phyloP scores from a whole-genome alignment of 1,140 invertebrate genomes.

The Drosophila seguyi region DNA sequence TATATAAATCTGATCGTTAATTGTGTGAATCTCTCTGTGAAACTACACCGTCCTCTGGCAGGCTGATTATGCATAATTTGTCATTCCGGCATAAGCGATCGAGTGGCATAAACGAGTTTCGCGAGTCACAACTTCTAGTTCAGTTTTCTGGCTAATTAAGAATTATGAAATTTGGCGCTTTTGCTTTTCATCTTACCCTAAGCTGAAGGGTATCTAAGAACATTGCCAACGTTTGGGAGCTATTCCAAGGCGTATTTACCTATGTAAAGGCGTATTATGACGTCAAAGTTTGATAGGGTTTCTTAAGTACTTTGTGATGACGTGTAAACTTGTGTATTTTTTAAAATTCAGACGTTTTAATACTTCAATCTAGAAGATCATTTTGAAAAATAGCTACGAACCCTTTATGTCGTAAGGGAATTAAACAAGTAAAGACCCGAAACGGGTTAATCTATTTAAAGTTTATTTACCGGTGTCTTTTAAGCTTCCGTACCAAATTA shows the following conservation, averaged over 20 bases:
- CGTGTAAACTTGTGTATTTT: not conserved
- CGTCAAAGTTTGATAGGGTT: not conserved
- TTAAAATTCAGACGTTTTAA: no score
- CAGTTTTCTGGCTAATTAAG: conserved; percentile 49
- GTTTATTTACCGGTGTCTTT: not conserved
- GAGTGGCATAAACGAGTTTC: conserved; percentile 55
- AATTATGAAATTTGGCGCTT: conserved; percentile 62
- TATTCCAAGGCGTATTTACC: not conserved
- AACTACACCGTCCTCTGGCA: conserved; percentile 44
- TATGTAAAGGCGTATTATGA: not conserved
- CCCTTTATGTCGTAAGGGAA: not conserved
- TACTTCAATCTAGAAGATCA: no score
- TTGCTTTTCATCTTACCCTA: conserved; percentile 43
- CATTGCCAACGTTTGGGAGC: not conserved
- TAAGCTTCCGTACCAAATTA: conserved; percentile 10
- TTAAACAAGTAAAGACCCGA: not conserved
- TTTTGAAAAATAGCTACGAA: not conserved
- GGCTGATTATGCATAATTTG: conserved; percentile 62
- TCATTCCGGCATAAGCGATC: conserved; percentile 47
- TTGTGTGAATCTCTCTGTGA: conserved; percentile 57
- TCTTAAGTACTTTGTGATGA: not conserved
- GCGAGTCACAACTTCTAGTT: conserved; percentile 58
- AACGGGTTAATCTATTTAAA: conserved; percentile 10
- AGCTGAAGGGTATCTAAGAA: conserved; percentile 14
- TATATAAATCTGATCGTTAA: conserved; percentile 57